Conservation (phyloP, 2,888 invertebrate genomes). For the Scrobipalpa costella region DNA sequence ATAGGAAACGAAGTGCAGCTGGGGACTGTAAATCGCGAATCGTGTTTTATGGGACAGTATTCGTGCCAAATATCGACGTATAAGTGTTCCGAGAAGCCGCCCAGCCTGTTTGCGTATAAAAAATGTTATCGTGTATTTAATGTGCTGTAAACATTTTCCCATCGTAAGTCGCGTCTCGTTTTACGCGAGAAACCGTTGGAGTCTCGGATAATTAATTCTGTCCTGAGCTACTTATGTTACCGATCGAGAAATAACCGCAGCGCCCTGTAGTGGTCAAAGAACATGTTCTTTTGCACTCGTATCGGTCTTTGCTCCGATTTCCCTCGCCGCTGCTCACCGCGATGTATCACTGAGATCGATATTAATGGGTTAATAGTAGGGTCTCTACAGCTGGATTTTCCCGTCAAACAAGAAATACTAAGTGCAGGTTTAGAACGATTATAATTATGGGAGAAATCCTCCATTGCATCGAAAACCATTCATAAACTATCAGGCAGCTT, state of each 20-base stretch:
- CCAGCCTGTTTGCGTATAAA: neutral
- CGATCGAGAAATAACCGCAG: constrained; percentile 65
- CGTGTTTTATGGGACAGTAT: constrained; percentile 13
- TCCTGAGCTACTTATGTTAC: constrained; percentile 72
- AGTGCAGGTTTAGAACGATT: constrained; percentile 27
- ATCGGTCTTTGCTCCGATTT: constrained; percentile 67
- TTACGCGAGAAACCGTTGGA: constrained; percentile 76
- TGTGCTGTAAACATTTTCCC: constrained; percentile 66
- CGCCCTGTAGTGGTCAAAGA: constrained; percentile 60
- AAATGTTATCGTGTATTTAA: constrained; percentile 27
- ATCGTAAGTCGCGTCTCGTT: constrained; percentile 65
- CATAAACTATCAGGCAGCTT: neutral
- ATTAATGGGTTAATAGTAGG: constrained; percentile 46
- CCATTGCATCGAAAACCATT: constrained; percentile 16
- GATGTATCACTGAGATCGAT: constrained; percentile 48
- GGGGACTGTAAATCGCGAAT: constrained; percentile 1
- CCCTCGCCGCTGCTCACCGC: constrained; percentile 48
- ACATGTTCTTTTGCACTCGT: constrained; percentile 56
- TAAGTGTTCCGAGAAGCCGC: constrained; percentile 7
- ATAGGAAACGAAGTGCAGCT: constrained; percentile 13
- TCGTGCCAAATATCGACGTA: constrained; percentile 19
- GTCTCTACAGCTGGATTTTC: constrained; percentile 31
- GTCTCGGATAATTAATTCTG: constrained; percentile 70
- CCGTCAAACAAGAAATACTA: constrained; percentile 28
- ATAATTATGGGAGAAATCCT: constrained; percentile 23